phyloP scores from a whole-genome alignment of 2,888 invertebrate genomes.

The Sarcophaga caerulescens region DNA sequence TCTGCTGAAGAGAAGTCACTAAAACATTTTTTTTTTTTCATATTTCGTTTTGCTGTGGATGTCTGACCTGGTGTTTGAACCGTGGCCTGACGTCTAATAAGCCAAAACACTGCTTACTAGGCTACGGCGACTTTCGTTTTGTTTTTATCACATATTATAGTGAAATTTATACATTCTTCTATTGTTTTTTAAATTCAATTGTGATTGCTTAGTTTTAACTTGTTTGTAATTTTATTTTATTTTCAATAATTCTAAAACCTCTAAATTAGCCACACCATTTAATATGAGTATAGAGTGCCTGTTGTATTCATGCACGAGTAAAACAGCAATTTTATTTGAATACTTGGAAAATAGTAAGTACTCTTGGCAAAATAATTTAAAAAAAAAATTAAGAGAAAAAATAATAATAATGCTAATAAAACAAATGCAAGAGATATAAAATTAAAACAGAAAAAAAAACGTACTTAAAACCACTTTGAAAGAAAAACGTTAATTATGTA shows the following conservation, averaged over 20 bases:
- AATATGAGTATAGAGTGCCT: not conserved
- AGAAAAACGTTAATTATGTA: constrained; percentile 61
- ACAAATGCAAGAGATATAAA: not conserved
- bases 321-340: not conserved
- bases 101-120: too few relatives aligned
- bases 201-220: not conserved
- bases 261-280: not conserved
- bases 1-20: too few relatives aligned
- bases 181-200: not conserved
- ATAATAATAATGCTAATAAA: not conserved
- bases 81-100: too few relatives aligned
- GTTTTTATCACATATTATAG: too few relatives aligned
- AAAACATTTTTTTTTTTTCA: too few relatives aligned
- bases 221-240: not conserved
- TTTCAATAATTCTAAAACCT: not conserved
- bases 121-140: too few relatives aligned
- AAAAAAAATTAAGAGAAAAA: not conserved
- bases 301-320: not conserved
- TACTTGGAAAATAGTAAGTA: not conserved
- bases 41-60: too few relatives aligned
- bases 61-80: too few relatives aligned
- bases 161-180: too few relatives aligned
- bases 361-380: not conserved
- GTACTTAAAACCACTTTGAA: constrained; percentile 38
- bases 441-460: constrained; percentile 19